Evolutionary conservation across 2,797 vertebrate species (phyloP).

Genomic region (Allobates femoralis): DNA sequence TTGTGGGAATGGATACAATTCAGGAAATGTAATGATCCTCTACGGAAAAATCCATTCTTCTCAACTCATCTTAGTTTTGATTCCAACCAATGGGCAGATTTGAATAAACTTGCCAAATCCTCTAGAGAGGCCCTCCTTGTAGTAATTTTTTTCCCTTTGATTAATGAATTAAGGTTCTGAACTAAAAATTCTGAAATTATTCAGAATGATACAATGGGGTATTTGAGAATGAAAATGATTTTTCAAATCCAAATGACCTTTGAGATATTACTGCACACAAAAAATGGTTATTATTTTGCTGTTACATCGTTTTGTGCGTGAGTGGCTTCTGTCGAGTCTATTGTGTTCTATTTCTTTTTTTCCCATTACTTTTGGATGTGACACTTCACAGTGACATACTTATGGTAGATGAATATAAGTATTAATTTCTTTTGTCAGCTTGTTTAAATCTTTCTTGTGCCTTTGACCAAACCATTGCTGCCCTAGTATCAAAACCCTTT

Average conservation of each 20-base stretch:
- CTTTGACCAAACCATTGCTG: slow-evolving; percentile 31
- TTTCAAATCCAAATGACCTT: neutral
- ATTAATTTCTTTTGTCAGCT: slow-evolving; percentile 56
- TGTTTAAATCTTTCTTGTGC: slow-evolving; percentile 41
- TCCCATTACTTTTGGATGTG: slow-evolving; percentile 3
- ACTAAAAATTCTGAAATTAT: neutral
- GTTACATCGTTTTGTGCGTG: neutral
- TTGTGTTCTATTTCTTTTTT: neutral
- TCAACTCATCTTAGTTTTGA: neutral
- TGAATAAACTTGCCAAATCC: neutral
- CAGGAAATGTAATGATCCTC: too few species aligned
- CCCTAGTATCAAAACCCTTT: slow-evolving; percentile 43
- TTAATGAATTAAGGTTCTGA: neutral
- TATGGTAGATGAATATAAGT: slow-evolving; percentile 42
- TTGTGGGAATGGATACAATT: too few species aligned
- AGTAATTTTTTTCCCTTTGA: neutral
- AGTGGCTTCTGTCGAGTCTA: neutral
- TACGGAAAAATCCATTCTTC: too few species aligned
- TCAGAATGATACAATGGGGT: neutral
- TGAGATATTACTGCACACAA: neutral
- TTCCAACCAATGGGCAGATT: neutral
- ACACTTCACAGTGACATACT: slow-evolving; percentile 37
- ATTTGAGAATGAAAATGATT: too few species aligned
- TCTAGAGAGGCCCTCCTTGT: neutral
- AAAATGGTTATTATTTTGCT: neutral